These are phyloP conservation scores for Trichomycterus rosablanca DNA, from an alignment of 2,113 vertebrate genomes.

Conservation along the genomic window DNA sequence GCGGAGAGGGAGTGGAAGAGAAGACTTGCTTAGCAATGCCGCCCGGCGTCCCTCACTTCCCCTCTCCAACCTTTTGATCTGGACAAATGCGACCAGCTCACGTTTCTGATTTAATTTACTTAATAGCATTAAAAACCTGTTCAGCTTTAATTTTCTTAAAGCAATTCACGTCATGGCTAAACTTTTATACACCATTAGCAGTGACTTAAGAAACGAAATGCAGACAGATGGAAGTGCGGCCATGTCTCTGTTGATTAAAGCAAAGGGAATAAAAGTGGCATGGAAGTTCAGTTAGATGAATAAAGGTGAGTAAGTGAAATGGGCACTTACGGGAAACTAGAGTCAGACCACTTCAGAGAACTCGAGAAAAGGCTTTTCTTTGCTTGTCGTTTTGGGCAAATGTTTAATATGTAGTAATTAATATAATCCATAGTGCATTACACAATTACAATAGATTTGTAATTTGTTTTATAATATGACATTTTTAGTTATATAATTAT, in stretches of 20 bases:
- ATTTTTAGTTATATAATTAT: no score
- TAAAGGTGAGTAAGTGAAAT: slow-evolving; percentile 13
- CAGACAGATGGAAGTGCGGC: slow-evolving; percentile 35
- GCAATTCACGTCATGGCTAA: slow-evolving; percentile 50
- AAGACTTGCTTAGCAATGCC: slow-evolving; percentile 9
- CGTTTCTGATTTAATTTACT: slow-evolving; percentile 69
- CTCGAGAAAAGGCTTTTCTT: no score
- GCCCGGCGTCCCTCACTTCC: slow-evolving; percentile 15
- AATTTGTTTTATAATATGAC: no score
- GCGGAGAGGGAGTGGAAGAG: neutral
- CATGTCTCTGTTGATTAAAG: slow-evolving; percentile 41
- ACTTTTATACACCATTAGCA: slow-evolving; percentile 52
- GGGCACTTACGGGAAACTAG: slow-evolving; percentile 15
- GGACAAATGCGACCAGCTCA: slow-evolving; percentile 58
- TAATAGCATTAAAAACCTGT: slow-evolving; percentile 69
- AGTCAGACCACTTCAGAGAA: no score
- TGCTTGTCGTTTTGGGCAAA: no score
- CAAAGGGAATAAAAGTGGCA: slow-evolving; percentile 34
- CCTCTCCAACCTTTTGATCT: slow-evolving; percentile 35
- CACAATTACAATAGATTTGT: no score
- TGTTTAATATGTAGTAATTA: no score
- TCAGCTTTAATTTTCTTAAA: slow-evolving; percentile 59
- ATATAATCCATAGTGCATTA: no score
- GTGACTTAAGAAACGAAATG: slow-evolving; percentile 40
- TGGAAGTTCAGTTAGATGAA: slow-evolving; percentile 16